Conservation (phyloP, 53 echinoderm and acorn worm species). For the Patiria pectinifera region DNA sequence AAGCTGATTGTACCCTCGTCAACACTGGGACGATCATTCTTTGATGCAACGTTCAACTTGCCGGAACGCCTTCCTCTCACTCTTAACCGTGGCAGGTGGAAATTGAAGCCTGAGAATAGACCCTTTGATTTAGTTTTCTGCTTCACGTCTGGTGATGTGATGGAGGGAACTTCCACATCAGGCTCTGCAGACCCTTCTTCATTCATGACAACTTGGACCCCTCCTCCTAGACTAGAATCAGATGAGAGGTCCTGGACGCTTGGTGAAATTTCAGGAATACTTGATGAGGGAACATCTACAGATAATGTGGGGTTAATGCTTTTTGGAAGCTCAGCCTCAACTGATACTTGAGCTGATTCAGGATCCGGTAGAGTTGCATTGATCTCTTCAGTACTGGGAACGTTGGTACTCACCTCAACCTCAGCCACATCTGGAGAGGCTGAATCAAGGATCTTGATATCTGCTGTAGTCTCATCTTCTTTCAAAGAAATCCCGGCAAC, state of each 20-base stretch:
- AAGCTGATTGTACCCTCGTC: slow-evolving; percentile 37
- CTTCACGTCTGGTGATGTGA: not conserved
- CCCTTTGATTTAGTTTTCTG: slow-evolving; percentile 73
- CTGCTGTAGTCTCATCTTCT: not conserved
- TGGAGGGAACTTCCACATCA: not conserved
- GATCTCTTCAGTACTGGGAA: not conserved
- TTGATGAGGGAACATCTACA: not conserved
- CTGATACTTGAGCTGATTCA: not conserved
- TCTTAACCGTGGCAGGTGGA: slow-evolving; percentile 56
- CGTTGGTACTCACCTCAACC: not conserved
- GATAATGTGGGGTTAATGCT: not conserved
- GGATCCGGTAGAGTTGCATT: not conserved
- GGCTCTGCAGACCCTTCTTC: slow-evolving; percentile 23
- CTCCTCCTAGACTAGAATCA: not conserved
- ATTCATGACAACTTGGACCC: not conserved
- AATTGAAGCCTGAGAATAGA: slow-evolving; percentile 75
- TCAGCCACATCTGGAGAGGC: not conserved
- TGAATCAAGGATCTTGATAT: not conserved
- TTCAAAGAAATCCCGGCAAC: not conserved
- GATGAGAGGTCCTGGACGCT: not conserved
- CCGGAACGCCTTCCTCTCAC: slow-evolving; percentile 41
- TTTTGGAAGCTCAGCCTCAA: not conserved
- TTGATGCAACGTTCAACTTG: slow-evolving; percentile 42
- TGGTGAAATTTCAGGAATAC: not conserved
- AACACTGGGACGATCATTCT: slow-evolving; percentile 11